A percentile compares a stretch with the other conserved stretches of the same genome.
Evolutionary conservation across 2,888 invertebrate genomes (phyloP).

Genomic region (Polietes domitor): DNA sequence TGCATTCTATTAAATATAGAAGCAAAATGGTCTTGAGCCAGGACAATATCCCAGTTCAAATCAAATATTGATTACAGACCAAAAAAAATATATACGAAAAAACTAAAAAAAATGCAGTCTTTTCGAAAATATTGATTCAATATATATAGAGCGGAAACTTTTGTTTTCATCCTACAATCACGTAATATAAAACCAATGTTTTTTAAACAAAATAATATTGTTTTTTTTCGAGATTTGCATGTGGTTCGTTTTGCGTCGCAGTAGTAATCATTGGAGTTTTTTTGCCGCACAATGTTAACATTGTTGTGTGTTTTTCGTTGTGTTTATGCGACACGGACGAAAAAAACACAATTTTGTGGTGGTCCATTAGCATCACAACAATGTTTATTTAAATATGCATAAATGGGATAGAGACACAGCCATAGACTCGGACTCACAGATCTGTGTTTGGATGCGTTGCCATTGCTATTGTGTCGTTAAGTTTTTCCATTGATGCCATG

Average conservation of each 20-base stretch:
- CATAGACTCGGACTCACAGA: neutral
- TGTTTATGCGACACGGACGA: neutral
- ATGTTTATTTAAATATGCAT: slow-evolving; percentile 30
- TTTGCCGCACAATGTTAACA: neutral
- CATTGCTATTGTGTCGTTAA: neutral
- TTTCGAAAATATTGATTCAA: too few relatives aligned
- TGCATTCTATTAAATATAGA: too few relatives aligned
- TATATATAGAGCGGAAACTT: too few relatives aligned
- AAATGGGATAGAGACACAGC: neutral
- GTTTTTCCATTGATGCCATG: neutral
- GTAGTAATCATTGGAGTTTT: neutral
- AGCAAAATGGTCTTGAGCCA: too few relatives aligned
- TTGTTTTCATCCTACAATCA: neutral
- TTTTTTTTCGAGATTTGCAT: neutral
- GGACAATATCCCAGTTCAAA: too few relatives aligned
- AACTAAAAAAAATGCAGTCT: too few relatives aligned
- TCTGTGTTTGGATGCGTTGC: neutral
- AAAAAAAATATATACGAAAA: too few relatives aligned
- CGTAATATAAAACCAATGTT: neutral
- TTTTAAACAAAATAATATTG: neutral
- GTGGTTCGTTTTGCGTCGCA: neutral
- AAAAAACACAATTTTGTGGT: slow-evolving; percentile 38
- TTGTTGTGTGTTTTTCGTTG: slow-evolving; percentile 11
- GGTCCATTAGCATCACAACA: slow-evolving; percentile 38
- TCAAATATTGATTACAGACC: too few relatives aligned